Percentiles rank a stretch among this genome's conserved stretches.
These are phyloP conservation scores for Enteromius viviparus DNA, from an alignment of 2,797 vertebrate genomes.

Conservation along the genomic window DNA sequence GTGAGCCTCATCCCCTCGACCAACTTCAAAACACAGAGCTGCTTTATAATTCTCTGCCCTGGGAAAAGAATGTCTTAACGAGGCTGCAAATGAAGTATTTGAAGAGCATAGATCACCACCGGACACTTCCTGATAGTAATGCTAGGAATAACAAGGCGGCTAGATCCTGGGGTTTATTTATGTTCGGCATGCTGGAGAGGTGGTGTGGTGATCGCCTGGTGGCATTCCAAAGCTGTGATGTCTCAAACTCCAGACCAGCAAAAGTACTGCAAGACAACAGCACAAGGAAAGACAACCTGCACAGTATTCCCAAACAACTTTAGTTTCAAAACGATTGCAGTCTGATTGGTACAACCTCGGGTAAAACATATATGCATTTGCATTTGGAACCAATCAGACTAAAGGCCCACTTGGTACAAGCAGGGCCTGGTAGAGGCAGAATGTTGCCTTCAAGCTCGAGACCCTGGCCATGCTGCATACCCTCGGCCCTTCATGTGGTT, in stretches of 20 bases:
- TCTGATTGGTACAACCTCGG: constrained; percentile 44
- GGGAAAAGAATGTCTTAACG: constrained; percentile 60
- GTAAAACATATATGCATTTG: constrained; percentile 25
- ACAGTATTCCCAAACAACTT: constrained; percentile 10
- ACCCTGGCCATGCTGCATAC: constrained; percentile 44
- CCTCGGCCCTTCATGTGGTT: constrained; percentile 64
- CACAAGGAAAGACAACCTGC: neutral
- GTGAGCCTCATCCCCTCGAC: constrained; percentile 51
- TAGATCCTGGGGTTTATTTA: constrained; percentile 58
- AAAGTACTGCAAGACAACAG: neutral
- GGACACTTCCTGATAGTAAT: constrained; percentile 63
- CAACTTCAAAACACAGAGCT: constrained; percentile 60
- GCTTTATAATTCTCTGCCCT: constrained; percentile 55
- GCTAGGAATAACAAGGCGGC: constrained; percentile 58
- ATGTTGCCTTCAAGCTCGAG: constrained; percentile 43
- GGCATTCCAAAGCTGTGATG: constrained; percentile 55
- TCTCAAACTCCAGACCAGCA: constrained; percentile 34
- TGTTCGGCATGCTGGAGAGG: constrained; percentile 49
- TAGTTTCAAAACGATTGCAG: neutral
- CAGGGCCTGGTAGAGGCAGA: constrained; percentile 31
- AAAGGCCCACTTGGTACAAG: constrained; percentile 48
- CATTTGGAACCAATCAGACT: constrained; percentile 64
- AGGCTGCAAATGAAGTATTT: constrained; percentile 57
- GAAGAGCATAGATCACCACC: constrained; percentile 58
- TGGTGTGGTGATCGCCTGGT: constrained; percentile 56